These are phyloP conservation scores for Carpatolechia fugitivella DNA, from an alignment of 2,888 invertebrate species.

Conservation along the genomic window DNA sequence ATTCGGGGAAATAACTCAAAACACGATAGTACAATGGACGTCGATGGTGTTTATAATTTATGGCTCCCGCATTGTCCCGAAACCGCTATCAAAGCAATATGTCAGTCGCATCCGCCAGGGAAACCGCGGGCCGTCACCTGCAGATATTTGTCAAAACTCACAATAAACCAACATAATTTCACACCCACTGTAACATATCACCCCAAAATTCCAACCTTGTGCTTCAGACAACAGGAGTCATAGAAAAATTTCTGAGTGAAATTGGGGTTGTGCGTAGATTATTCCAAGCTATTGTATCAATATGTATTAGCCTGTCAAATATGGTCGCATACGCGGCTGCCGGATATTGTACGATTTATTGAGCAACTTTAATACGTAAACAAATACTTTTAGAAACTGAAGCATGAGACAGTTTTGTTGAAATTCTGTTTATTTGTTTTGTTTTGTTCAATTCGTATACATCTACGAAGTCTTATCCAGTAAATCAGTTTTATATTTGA, in stretches of 20 bases:
- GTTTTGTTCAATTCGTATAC: background rate
- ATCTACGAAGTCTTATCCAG: too few relatives aligned
- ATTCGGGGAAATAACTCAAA: conserved; percentile 14
- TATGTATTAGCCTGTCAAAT: conserved; percentile 64
- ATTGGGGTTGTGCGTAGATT: background rate
- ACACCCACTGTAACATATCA: conserved; percentile 22
- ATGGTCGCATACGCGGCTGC: conserved; percentile 49
- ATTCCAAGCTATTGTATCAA: conserved; percentile 47
- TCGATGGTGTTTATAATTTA: conserved; percentile 50
- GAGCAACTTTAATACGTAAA: conserved; percentile 56
- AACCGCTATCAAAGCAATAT: conserved; percentile 71
- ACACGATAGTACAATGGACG: conserved; percentile 16
- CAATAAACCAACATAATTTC: conserved; percentile 41
- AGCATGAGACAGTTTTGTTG: background rate
- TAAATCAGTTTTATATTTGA: too few relatives aligned
- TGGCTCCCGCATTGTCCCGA: conserved; percentile 51
- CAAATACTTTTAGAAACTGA: conserved; percentile 18
- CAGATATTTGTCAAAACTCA: conserved; percentile 76
- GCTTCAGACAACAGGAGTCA: background rate
- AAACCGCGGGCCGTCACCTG: conserved; percentile 71
- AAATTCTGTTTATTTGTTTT: conserved; percentile 1
- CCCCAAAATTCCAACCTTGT: background rate
- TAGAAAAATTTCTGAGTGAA: background rate
- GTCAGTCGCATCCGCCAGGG: conserved; percentile 70
- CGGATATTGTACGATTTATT: conserved; percentile 60